Conservation (phyloP, 2,797 vertebrate species). For the Pseudopleuronectes americanus region DNA sequence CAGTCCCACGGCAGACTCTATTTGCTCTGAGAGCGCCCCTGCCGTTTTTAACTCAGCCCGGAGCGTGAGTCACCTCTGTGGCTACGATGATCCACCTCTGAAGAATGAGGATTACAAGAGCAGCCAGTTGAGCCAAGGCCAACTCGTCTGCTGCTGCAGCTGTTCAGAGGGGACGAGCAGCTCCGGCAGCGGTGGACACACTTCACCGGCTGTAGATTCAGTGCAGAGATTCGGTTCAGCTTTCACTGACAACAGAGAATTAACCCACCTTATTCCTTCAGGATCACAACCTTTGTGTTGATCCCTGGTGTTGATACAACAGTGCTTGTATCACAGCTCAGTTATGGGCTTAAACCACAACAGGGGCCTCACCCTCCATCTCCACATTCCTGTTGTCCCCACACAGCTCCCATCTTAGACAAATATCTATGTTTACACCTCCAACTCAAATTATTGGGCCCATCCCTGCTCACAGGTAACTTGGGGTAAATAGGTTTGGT, state of each 20-base stretch:
- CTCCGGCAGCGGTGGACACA: constrained; percentile 2
- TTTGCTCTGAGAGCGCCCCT: constrained; percentile 40
- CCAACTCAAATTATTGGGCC: neutral
- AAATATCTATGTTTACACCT: constrained; percentile 19
- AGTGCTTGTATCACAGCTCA: constrained; percentile 4
- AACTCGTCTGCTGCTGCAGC: constrained; percentile 49
- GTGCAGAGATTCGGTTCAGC: too few relatives aligned
- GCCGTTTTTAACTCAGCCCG: constrained; percentile 65
- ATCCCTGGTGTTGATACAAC: neutral
- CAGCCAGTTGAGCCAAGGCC: constrained; percentile 53
- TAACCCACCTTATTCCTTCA: neutral
- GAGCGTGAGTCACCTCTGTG: constrained; percentile 75
- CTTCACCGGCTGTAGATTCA: neutral
- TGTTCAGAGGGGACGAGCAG: constrained; percentile 29
- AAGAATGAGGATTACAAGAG: constrained; percentile 76
- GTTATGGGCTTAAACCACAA: constrained; percentile 20
- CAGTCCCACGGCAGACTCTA: constrained; percentile 55
- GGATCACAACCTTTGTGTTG: neutral
- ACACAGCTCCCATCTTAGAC: neutral
- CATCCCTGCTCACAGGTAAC: neutral
- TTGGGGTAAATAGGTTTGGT: neutral
- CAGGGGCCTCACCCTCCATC: neutral
- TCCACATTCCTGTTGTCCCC: constrained; percentile 27
- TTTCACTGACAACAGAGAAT: neutral
- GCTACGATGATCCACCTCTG: constrained; percentile 75